These are phyloP conservation scores for Nyctibius bracteatus DNA, from an alignment of 2,113 vertebrate genomes.

Conservation along the genomic window DNA sequence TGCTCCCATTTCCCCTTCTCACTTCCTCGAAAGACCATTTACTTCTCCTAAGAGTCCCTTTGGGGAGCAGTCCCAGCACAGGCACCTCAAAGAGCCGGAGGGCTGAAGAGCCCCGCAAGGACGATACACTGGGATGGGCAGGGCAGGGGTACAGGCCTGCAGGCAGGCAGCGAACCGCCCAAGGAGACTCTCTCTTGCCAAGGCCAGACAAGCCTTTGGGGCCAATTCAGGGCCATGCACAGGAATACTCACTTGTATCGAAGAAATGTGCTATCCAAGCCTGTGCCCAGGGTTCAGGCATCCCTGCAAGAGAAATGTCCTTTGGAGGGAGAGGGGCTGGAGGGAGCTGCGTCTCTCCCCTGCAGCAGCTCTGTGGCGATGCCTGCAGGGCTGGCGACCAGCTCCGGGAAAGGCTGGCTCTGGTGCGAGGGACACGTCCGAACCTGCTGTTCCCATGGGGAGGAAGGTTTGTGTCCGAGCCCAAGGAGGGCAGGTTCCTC, in stretches of 20 bases:
- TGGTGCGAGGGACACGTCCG: rapidly evolving
- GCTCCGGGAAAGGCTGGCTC: background rate
- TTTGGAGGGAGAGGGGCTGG: background rate
- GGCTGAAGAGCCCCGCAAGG: background rate
- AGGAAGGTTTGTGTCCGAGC: background rate
- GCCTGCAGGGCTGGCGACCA: rapidly evolving
- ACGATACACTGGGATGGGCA: rapidly evolving
- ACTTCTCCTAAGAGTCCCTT: background rate
- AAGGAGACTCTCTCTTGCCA: background rate
- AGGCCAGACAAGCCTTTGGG: background rate
- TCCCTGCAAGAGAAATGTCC: background rate
- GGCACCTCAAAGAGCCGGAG: background rate
- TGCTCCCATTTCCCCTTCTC: background rate
- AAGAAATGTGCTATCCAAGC: background rate
- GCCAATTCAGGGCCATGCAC: background rate
- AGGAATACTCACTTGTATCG: background rate
- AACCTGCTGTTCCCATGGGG: conserved; percentile 18
- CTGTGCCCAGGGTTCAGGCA: background rate
- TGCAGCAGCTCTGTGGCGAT: background rate
- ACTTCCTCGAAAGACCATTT: background rate
- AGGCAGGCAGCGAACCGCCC: background rate
- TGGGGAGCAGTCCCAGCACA: background rate
- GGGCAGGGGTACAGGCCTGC: background rate
- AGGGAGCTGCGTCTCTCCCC: background rate
- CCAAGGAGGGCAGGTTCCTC: background rate